These are phyloP conservation scores for Leptinotarsa undecemlineata DNA, from an alignment of 1,140 invertebrate species.

Conservation along the genomic window DNA sequence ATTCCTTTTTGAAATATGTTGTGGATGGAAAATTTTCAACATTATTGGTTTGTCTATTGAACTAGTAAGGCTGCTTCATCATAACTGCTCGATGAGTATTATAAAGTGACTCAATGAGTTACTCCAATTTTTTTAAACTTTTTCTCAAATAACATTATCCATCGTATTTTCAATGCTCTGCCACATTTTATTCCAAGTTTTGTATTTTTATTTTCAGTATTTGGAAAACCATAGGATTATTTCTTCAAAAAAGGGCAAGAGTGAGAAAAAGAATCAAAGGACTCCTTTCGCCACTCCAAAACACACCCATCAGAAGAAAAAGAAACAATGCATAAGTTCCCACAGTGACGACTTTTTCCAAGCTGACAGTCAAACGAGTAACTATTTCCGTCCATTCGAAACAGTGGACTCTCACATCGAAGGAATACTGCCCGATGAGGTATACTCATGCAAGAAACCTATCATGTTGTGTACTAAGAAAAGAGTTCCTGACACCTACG, in stretches of 20 bases:
- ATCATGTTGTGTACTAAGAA: conserved; percentile 20
- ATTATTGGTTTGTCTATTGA: no score
- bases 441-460: conserved; percentile 38
- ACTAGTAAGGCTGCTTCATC: no score
- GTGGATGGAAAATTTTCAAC: no score
- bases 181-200: not conserved
- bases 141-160: no score
- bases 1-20: no score
- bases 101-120: no score
- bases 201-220: not conserved
- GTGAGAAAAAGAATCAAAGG: conserved; percentile 21
- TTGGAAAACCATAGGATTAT: conserved; percentile 16
- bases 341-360: conserved; percentile 31
- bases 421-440: conserved; percentile 37
- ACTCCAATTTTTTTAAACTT: no score
- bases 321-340: conserved; percentile 44
- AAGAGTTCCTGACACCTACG: conserved; percentile 37
- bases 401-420: conserved; percentile 51
- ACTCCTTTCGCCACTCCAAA: conserved; percentile 20
- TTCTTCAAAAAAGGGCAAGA: conserved; percentile 37
- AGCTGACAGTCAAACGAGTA: conserved; percentile 33
- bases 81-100: no score
- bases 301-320: conserved; percentile 43
- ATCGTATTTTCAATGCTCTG: no score
- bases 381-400: conserved; percentile 50